These are phyloP conservation scores for Scolopax bukidnonensis DNA, from an alignment of 2,797 vertebrate genomes.

Conservation along the genomic window DNA sequence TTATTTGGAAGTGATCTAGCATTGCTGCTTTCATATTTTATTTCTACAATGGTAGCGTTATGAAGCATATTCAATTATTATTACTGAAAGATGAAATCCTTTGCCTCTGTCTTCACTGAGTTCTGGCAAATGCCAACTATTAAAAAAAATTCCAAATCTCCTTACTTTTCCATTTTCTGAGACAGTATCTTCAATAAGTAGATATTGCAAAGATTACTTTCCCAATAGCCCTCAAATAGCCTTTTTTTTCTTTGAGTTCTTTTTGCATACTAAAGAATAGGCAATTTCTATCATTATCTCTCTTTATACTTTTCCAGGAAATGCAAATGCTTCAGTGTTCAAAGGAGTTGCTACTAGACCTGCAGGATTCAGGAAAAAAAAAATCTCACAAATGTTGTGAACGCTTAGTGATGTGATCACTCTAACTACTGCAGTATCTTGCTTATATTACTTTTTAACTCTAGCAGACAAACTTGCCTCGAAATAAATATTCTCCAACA, in stretches of 20 bases:
- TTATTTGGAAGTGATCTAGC: neutral
- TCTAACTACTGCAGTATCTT: neutral
- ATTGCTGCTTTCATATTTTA: neutral
- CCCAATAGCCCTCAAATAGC: neutral
- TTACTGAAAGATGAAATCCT: neutral
- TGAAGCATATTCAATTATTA: neutral
- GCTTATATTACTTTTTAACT: neutral
- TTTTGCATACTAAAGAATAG: neutral
- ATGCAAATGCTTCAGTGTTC: neutral
- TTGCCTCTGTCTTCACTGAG: neutral
- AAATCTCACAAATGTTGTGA: neutral
- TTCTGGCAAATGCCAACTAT: neutral
- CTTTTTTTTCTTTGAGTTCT: neutral
- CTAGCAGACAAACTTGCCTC: neutral
- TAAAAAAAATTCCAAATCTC: neutral
- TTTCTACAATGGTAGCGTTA: neutral
- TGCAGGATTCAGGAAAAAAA: neutral
- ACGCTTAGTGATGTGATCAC: neutral
- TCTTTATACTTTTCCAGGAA: neutral
- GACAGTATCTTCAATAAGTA: neutral
- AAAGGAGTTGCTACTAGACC: neutral
- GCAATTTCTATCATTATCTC: neutral
- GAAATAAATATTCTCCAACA: neutral
- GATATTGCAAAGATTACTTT: neutral
- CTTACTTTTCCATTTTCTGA: neutral